phyloP scores from a whole-genome alignment of 2,888 invertebrate genomes.

The Melolontha melolontha region DNA sequence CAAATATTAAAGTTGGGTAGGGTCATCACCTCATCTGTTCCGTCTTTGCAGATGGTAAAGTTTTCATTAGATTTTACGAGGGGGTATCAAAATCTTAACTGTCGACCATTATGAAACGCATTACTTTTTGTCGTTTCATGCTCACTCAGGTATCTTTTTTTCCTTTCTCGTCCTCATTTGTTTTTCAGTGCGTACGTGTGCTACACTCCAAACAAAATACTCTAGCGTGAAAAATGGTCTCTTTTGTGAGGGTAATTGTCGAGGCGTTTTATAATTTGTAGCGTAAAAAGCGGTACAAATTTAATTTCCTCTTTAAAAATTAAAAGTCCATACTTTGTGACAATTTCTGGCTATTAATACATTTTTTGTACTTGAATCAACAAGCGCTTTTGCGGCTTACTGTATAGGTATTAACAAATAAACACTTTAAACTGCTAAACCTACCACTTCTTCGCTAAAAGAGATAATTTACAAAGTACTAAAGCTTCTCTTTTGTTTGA shows the following conservation, averaged over 20 bases:
- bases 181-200: constrained; percentile 5
- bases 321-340: constrained; percentile 6
- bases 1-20: constrained; percentile 37
- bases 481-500: too few species aligned
- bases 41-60: constrained; percentile 43
- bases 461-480: too few species aligned
- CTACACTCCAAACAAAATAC: not conserved
- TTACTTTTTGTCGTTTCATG: constrained; percentile 32
- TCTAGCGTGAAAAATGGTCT: constrained; percentile 27
- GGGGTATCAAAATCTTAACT: constrained; percentile 42
- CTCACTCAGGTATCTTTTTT: constrained; percentile 21
- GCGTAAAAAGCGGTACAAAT: constrained; percentile 20
- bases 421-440: too few species aligned
- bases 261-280: constrained; percentile 22
- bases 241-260: constrained; percentile 32
- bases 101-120: constrained; percentile 39
- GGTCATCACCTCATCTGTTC: constrained; percentile 40
- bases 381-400: too few species aligned
- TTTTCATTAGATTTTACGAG: constrained; percentile 44
- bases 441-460: too few species aligned
- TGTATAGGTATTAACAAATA: too few species aligned
- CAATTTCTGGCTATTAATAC: not conserved
- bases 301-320: constrained; percentile 26
- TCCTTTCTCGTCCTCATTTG: constrained; percentile 1
- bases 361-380: not conserved